These are phyloP conservation scores for Leptodactylus fallax DNA, from an alignment of 2,797 vertebrate genomes.

Conservation along the genomic window DNA sequence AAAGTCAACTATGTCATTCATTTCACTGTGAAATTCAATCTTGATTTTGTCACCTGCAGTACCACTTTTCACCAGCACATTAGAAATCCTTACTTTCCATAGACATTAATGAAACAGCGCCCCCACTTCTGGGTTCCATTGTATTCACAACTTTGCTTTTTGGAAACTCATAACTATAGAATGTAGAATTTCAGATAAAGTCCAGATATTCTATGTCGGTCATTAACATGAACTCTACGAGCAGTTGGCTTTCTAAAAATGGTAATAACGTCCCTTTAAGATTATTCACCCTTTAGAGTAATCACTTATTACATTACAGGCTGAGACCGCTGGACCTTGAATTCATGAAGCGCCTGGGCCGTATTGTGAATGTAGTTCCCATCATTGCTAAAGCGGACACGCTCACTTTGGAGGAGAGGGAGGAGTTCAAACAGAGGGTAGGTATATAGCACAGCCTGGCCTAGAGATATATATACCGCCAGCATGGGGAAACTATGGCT, in stretches of 20 bases:
- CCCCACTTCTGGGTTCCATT: neutral
- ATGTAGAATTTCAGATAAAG: neutral
- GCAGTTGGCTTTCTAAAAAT: neutral
- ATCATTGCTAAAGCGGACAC: slow-evolving; percentile 95
- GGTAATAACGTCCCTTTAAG: neutral
- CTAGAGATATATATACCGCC: neutral
- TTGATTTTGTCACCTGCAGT: neutral
- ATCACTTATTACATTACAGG: slow-evolving; percentile 71
- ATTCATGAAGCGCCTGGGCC: slow-evolving; percentile 89
- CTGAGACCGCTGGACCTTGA: slow-evolving; percentile 91
- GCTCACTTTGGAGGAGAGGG: slow-evolving; percentile 90
- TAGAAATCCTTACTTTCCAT: neutral
- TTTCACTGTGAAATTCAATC: neutral
- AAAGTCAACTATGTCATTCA: neutral
- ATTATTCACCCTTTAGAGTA: neutral
- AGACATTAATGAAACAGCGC: neutral
- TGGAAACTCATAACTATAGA: neutral
- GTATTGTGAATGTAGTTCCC: slow-evolving; percentile 91
- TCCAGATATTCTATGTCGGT: neutral
- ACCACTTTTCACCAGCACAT: neutral
- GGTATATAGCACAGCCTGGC: slow-evolving; percentile 24
- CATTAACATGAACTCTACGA: neutral
- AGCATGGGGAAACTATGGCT: neutral
- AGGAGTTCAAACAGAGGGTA: slow-evolving; percentile 90
- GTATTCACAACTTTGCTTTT: neutral